phyloP scores from a whole-genome alignment of 2,888 invertebrate species.

The Melinopterus prodromus region DNA sequence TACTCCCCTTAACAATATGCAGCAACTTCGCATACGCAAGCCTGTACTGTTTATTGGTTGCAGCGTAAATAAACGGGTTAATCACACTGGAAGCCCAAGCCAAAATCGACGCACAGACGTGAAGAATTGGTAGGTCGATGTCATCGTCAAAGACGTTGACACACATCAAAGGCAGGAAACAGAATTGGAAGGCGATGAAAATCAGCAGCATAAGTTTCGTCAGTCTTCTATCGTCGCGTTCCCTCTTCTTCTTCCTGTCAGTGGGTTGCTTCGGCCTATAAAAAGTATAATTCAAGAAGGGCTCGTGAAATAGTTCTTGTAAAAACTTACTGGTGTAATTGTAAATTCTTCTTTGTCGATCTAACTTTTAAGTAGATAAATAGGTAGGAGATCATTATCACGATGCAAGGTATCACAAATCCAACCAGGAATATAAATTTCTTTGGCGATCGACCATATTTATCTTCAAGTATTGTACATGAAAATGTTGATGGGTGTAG shows the following conservation, averaged over 20 bases:
- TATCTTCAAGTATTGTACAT: slow-evolving; percentile 84
- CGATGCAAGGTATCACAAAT: slow-evolving; percentile 83
- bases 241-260: slow-evolving; percentile 54
- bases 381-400: slow-evolving; percentile 85
- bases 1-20: slow-evolving; percentile 55
- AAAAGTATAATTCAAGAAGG: slow-evolving; percentile 47
- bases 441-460: slow-evolving; percentile 78
- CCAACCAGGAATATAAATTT: slow-evolving; percentile 85
- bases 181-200: slow-evolving; percentile 85
- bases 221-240: slow-evolving; percentile 79
- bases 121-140: slow-evolving; percentile 75
- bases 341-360: slow-evolving; percentile 75
- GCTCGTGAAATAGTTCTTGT: neutral
- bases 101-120: slow-evolving; percentile 83
- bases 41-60: slow-evolving; percentile 84
- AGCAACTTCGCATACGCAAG: slow-evolving; percentile 68
- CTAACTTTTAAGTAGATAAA: slow-evolving; percentile 86
- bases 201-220: slow-evolving; percentile 89
- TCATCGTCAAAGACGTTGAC: slow-evolving; percentile 90
- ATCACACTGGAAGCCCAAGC: slow-evolving; percentile 92
- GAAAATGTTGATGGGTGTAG: slow-evolving; percentile 83
- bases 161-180: slow-evolving; percentile 88
- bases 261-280: slow-evolving; percentile 48
- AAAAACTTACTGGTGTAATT: slow-evolving; percentile 72
- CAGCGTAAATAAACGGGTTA: slow-evolving; percentile 91